These are phyloP conservation scores for Lepidochrysops patricia DNA, from an alignment of 2,888 invertebrate species.

Conservation along the genomic window DNA sequence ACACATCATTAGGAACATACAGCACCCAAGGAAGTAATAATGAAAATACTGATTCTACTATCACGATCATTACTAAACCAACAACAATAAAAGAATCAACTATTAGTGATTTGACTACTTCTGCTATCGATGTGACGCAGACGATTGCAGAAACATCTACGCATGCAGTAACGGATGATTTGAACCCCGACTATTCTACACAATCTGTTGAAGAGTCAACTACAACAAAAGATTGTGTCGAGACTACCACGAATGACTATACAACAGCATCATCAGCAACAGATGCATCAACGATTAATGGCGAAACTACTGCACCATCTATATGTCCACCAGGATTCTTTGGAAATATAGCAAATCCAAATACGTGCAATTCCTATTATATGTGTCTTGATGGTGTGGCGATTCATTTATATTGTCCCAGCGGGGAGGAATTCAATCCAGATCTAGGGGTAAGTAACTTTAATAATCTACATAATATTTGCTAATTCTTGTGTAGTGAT, in stretches of 20 bases:
- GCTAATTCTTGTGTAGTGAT: no score
- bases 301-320: conserved; percentile 10
- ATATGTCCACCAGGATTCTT: conserved; percentile 30
- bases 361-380: conserved; percentile 33
- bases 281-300: not conserved
- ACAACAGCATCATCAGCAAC: conserved; percentile 1
- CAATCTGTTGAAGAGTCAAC: not conserved
- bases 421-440: conserved; percentile 17
- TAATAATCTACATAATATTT: no score
- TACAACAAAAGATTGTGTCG: not conserved
- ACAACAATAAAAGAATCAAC: not conserved
- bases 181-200: not conserved
- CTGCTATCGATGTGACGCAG: not conserved
- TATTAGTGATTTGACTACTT: not conserved
- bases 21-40: not conserved
- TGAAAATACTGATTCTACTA: not conserved
- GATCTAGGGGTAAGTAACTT: not conserved
- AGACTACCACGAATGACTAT: not conserved
- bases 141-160: not conserved
- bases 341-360: conserved; percentile 35
- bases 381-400: conserved; percentile 31
- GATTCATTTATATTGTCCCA: conserved; percentile 14
- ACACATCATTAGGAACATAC: not conserved
- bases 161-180: not conserved
- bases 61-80: not conserved